These are phyloP conservation scores for Sus cebifrons DNA, from an alignment of 2,797 vertebrate genomes.

Conservation along the genomic window DNA sequence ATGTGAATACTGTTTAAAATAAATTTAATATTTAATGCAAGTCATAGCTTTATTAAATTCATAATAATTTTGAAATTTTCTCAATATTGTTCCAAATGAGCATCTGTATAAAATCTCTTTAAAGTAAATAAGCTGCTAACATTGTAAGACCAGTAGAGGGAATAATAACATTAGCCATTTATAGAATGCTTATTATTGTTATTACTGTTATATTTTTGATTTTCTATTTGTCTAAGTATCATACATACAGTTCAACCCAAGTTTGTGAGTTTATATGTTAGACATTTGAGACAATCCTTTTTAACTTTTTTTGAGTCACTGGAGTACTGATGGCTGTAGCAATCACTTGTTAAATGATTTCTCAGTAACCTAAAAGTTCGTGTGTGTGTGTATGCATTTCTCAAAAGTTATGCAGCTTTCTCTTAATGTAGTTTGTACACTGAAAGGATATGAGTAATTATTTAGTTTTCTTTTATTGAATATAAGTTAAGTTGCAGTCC, in stretches of 20 bases:
- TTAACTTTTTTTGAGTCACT: conserved; percentile 8
- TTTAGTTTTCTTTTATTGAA: conserved; percentile 14
- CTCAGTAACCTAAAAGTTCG: background rate
- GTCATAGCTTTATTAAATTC: conserved; percentile 65
- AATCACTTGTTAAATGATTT: conserved; percentile 13
- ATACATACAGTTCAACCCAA: background rate
- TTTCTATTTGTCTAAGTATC: conserved; percentile 31
- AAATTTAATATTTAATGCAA: conserved; percentile 77
- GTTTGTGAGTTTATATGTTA: background rate
- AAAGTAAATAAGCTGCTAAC: conserved; percentile 78
- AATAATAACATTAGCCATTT: conserved; percentile 71
- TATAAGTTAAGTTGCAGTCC: background rate
- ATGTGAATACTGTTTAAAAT: conserved; percentile 79
- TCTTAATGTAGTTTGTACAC: background rate
- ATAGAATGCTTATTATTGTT: conserved; percentile 24
- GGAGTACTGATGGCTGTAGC: background rate
- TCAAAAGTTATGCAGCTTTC: conserved; percentile 45
- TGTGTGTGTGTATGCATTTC: background rate
- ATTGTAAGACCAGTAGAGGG: conserved; percentile 40
- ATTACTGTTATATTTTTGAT: conserved; percentile 20
- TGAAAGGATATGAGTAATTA: background rate
- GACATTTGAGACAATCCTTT: background rate
- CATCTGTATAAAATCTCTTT: conserved; percentile 74
- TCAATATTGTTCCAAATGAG: conserved; percentile 61
- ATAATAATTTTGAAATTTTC: conserved; percentile 55